phyloP scores from a whole-genome alignment of 2,888 invertebrate genomes.

The Brenthis hecate region DNA sequence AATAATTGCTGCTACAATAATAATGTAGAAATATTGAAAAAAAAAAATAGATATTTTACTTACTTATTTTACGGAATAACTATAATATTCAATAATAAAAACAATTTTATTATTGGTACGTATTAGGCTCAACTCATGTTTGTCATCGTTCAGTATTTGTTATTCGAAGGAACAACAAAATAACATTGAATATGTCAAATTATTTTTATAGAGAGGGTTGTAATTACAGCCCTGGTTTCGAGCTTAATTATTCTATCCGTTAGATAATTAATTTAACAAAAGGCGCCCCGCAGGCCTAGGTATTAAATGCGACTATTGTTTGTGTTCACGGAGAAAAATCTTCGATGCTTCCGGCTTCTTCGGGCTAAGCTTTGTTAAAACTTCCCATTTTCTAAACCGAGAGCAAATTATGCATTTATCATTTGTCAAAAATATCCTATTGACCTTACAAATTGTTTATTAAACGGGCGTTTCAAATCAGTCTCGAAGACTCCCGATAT shows the following conservation, averaged over 20 bases:
- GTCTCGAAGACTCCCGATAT: constrained; percentile 64
- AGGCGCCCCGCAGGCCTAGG: constrained; percentile 61
- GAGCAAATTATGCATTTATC: constrained; percentile 67
- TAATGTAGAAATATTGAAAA: too few species aligned
- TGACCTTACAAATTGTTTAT: constrained; percentile 73
- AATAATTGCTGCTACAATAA: too few species aligned
- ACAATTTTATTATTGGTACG: too few species aligned
- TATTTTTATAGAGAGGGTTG: constrained; percentile 42
- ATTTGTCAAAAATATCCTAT: constrained; percentile 58
- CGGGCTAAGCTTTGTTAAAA: constrained; percentile 60
- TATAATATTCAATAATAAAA: too few species aligned
- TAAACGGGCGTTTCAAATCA: constrained; percentile 75
- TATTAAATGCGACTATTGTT: constrained; percentile 68
- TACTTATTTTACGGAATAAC: too few species aligned
- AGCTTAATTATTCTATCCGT: constrained; percentile 74
- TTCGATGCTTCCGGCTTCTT: constrained; percentile 62
- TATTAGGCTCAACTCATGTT: too few species aligned
- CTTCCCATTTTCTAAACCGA: constrained; percentile 65
- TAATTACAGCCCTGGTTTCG: constrained; percentile 66
- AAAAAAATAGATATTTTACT: too few species aligned
- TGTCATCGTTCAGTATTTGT: too few species aligned
- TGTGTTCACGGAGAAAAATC: constrained; percentile 73
- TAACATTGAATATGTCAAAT: constrained; percentile 59
- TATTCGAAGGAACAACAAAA: constrained; percentile 49
- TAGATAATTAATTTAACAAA: constrained; percentile 78